Evolutionary conservation across 64 coral and sea anemone species (phyloP), one percentile per base, ranked within the genome.

Genomic region (Montipora foliosa): DNA sequence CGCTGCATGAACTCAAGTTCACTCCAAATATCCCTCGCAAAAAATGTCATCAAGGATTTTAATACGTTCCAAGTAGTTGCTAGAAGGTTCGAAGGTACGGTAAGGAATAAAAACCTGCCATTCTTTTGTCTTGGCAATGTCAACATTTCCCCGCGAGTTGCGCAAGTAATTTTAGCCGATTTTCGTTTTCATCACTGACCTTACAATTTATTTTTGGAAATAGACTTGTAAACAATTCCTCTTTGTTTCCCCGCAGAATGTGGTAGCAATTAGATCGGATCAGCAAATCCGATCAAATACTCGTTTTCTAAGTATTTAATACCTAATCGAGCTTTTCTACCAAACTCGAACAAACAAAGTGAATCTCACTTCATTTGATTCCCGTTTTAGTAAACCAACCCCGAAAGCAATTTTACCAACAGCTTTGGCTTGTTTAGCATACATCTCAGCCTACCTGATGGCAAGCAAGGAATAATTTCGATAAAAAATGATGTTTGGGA

Each of bases 301-400:
- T 37, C 37, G 1, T 37, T 37, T 37, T 37, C 37, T 37, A 37
- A 37, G 37, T 37, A 25, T 37, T 37, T 0, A 37, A 37, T 37
- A 37, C 37, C 37, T 37, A 37, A 37, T 37, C 37, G 37, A 37
- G 37, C 37, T 37, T 37, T 57, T 11, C 11, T 6, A 7, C 6
- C 53, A 57, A 11, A 6, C 53, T 57, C 6, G 6, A 57, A 57
- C 11, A 11, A 57, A 57, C 6, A 8, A 57, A 6, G 6, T 57
- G 6, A 57, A 11, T 11, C 6, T 8, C 53, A 57, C 53, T 11
- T 57, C 6, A 57, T 57, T 57, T 11, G 11, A 47, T 15, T 47
- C 59, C 17, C 67, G 67, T 84, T 84, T 84, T 46, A 10, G 81
- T 84, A 69, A 49, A 70, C 44, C 47, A 69, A 86, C 17, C 64